Base-by-base conservation (phyloP, 2,113 vertebrate genomes). In the Coryphaenoides rupestris region DNA sequence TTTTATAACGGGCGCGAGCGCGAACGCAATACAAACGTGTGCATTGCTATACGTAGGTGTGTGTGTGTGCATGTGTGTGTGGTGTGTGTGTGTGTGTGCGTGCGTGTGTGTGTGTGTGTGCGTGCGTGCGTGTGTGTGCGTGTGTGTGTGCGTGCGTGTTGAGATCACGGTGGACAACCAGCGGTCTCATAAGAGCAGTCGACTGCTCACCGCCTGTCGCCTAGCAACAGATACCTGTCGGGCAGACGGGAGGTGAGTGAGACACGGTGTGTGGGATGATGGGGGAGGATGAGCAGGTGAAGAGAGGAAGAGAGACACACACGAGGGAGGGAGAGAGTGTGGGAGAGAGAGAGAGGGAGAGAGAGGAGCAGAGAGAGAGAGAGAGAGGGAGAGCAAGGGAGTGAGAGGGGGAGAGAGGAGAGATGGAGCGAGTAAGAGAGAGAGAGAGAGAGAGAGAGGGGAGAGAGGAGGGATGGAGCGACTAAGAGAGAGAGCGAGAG, bases 191-290 rank as follows among this genome's bases (percentile, higher is more conserved):
- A 87, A 89, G 88, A 89, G 85, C 87, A 86, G 84, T 86, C 81
- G 88, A 85, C 80, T 61, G 56, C 79, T 87, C 83, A 71, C 69
- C 60, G 81, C 82, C 68, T 84, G 89, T 92, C 83, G 87, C 90
- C 78, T 90, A 91, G 90, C 91, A 92, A 92, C 91, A 90, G 82
- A 88, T 85, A 89, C 85, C 86, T 87, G 89, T 83, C 82, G 72
- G 85, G 86, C 86, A 90, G 87, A 89, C 88, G 76, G 87, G 89
- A 88, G 88, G 89, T 91, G 88, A 86, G 84, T 81, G 86, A 86
- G 87, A 85, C 70, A 55, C 69, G 79, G 77, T 52, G 86, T 81
- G 87, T 88, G 85, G 80, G 85, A 77, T 74, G 66, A 69, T 66
- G 68, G 72, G 69, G 77, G 74, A 64, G 63, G 69, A 23, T 58